These are phyloP conservation scores for Grapholita molesta DNA, from an alignment of 1,140 invertebrate species.

Conservation along the genomic window DNA sequence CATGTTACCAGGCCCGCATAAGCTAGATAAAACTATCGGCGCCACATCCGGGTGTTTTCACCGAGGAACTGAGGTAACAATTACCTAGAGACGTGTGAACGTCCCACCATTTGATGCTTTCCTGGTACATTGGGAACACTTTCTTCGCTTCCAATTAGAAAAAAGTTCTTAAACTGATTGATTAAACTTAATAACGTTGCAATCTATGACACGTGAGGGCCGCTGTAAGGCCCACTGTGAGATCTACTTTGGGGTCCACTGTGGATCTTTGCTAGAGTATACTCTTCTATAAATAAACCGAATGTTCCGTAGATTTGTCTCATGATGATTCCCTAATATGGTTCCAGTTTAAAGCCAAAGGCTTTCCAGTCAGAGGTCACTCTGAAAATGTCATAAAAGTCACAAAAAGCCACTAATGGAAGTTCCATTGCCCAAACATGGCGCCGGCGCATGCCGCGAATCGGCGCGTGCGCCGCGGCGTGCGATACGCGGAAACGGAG, in stretches of 20 bases:
- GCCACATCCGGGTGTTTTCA: conserved; percentile 66
- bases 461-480: background rate
- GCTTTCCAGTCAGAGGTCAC: background rate
- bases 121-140: conserved; percentile 49
- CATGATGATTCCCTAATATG: no score
- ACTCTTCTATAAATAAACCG: no score
- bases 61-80: conserved; percentile 47
- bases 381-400: no score
- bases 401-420: background rate
- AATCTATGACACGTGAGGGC: no score
- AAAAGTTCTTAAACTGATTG: background rate
- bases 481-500: background rate
- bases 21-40: conserved; percentile 61
- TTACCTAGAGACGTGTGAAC: conserved; percentile 61
- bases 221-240: no score
- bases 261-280: no score
- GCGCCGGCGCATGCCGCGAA: background rate
- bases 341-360: background rate
- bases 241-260: background rate
- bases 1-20: conserved; percentile 42
- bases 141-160: conserved; percentile 32
- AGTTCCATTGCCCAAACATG: background rate
- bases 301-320: no score
- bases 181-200: background rate
- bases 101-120: conserved; percentile 46